These are phyloP conservation scores for Corythornis leucogaster DNA, from an alignment of 2,797 vertebrate genomes.

Conservation along the genomic window DNA sequence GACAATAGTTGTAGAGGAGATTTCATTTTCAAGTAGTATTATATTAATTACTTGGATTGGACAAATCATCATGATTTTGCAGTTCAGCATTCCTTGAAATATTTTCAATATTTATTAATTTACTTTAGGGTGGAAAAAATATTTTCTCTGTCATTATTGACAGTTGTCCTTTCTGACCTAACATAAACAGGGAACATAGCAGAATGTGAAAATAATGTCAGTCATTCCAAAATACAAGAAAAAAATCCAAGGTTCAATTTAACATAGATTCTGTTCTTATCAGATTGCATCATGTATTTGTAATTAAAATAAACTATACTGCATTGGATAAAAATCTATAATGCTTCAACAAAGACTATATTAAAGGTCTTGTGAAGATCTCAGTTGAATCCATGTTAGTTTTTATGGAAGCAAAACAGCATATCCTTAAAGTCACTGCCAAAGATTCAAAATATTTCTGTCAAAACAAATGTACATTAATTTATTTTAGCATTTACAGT, in stretches of 20 bases:
- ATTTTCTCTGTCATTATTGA: not conserved
- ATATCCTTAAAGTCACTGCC: not conserved
- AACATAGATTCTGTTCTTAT: not conserved
- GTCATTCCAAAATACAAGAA: not conserved
- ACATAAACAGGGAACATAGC: not conserved
- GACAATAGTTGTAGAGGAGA: not conserved
- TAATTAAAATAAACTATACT: not conserved
- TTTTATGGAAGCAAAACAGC: not conserved
- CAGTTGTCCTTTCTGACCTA: not conserved
- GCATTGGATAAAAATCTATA: not conserved
- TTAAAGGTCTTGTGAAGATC: not conserved
- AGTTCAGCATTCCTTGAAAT: not conserved
- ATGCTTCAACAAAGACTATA: not conserved
- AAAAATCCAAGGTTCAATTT: not conserved
- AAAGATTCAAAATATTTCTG: not conserved
- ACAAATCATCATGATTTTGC: not conserved
- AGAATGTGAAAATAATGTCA: not conserved
- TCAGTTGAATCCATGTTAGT: not conserved
- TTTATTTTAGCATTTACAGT: constrained; percentile 38
- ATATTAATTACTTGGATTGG: not conserved
- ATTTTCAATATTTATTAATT: not conserved
- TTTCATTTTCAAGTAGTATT: not conserved
- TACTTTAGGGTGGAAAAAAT: not conserved
- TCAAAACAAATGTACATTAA: constrained; percentile 40
- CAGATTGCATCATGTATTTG: not conserved